Evolutionary conservation across 2,797 vertebrate species (phyloP).

Genomic region (Molossus molossus): DNA sequence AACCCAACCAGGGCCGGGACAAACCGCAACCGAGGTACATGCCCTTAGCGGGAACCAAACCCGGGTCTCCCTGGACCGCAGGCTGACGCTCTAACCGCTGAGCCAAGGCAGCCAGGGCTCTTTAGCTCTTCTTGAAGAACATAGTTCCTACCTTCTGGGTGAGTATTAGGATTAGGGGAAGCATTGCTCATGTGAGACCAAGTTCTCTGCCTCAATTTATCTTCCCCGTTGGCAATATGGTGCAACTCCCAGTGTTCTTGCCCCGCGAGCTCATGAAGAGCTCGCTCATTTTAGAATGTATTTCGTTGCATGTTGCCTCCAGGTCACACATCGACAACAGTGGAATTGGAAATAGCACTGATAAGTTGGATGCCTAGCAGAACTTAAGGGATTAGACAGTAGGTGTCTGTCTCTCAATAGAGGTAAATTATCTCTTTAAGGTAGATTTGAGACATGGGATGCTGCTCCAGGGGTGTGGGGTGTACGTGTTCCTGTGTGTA

Average conservation of each 20-base stretch:
- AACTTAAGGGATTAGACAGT: neutral
- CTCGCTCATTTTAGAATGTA: neutral
- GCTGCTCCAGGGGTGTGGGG: neutral
- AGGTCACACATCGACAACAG: neutral
- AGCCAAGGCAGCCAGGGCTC: too few species aligned
- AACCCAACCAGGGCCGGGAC: too few species aligned
- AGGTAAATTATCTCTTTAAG: neutral
- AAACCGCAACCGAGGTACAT: too few species aligned
- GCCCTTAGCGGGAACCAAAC: too few species aligned
- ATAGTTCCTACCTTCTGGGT: neutral
- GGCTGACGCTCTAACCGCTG: too few species aligned
- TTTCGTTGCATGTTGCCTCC: neutral
- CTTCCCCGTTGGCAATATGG: neutral
- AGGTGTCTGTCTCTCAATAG: neutral
- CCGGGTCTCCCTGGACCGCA: too few species aligned
- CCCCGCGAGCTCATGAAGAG: neutral
- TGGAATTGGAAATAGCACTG: neutral
- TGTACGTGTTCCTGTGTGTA: neutral
- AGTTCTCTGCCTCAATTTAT: neutral
- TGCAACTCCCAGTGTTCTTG: neutral
- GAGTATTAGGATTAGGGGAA: neutral
- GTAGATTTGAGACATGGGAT: neutral
- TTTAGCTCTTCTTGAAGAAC: neutral
- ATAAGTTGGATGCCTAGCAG: neutral
- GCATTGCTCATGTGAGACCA: neutral